Evolutionary conservation across 2,797 vertebrate species (phyloP).

Genomic region (Amblyraja radiata): DNA sequence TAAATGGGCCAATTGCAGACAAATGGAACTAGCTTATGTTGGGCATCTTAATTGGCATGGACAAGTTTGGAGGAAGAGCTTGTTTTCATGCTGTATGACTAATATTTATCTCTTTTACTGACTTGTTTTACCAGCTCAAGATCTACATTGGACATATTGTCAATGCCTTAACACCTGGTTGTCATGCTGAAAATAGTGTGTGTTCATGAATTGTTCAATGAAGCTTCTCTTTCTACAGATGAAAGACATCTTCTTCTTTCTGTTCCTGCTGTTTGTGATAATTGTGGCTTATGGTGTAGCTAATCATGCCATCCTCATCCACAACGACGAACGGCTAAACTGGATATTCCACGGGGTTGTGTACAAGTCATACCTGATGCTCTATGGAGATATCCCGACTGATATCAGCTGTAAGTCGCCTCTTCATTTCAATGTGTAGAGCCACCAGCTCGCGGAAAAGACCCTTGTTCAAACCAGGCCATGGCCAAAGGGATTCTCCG

Average conservation of each 20-base stretch:
- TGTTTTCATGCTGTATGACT: too few species aligned
- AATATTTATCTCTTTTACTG: too few species aligned
- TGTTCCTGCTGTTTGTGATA: constrained; percentile 93
- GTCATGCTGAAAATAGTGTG: neutral
- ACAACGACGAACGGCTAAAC: constrained; percentile 77
- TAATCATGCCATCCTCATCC: constrained; percentile 87
- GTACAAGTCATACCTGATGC: constrained; percentile 87
- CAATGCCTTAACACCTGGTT: too few species aligned
- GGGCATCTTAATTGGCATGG: too few species aligned
- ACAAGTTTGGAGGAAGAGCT: too few species aligned
- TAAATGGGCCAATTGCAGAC: too few species aligned
- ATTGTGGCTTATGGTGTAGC: constrained; percentile 92
- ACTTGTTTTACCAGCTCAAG: neutral
- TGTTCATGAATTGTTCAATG: neutral
- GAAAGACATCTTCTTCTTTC: constrained; percentile 95
- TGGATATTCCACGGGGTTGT: constrained; percentile 86
- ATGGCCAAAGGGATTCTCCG: neutral
- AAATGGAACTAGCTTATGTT: too few species aligned
- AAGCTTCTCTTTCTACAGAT: constrained; percentile 59
- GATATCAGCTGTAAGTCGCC: constrained; percentile 77
- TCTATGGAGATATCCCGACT: constrained; percentile 81
- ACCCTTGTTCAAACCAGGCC: neutral
- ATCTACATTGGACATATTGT: neutral
- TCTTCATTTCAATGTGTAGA: neutral
- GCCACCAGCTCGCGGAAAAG: neutral